Evolutionary conservation across 2,113 vertebrate genomes (phyloP).

Genomic region (Sula dactylatra): DNA sequence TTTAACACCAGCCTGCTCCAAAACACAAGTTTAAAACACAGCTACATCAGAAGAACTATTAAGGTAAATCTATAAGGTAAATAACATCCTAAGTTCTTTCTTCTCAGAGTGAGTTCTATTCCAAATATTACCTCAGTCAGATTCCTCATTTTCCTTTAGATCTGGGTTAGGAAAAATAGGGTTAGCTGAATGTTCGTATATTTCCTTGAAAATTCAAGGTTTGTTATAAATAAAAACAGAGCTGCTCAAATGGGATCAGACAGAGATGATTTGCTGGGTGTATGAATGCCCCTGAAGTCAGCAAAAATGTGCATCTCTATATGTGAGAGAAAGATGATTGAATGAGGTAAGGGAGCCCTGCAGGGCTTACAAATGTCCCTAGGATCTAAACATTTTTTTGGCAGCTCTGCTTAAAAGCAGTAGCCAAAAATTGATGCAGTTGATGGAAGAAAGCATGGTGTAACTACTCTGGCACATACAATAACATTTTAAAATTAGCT

Average conservation of each 20-base stretch:
- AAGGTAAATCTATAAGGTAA: background rate
- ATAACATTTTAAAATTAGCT: background rate
- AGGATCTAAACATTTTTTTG: conserved; percentile 37
- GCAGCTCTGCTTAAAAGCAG: conserved; percentile 41
- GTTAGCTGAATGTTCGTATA: conserved; percentile 1
- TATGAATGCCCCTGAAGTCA: conserved; percentile 52
- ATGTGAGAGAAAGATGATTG: conserved; percentile 61
- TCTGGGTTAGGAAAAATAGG: background rate
- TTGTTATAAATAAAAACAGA: conserved; percentile 44
- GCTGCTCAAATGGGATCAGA: conserved; percentile 47
- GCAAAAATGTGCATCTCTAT: conserved; percentile 45
- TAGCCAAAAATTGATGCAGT: conserved; percentile 35
- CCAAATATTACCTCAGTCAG: background rate
- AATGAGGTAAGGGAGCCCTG: conserved; percentile 59
- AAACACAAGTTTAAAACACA: background rate
- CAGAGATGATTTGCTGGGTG: conserved; percentile 41
- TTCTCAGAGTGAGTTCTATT: background rate
- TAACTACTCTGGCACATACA: background rate
- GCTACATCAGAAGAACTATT: background rate
- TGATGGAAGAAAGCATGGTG: background rate
- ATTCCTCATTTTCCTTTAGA: background rate
- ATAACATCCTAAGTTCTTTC: background rate
- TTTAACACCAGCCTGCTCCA: background rate
- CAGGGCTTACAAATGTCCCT: conserved; percentile 44
- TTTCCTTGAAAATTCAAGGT: conserved; percentile 24